Percentiles rank a stretch among this genome's conserved stretches.
Conservation (phyloP, 1,140 invertebrate species). For the Myzus persicae region DNA sequence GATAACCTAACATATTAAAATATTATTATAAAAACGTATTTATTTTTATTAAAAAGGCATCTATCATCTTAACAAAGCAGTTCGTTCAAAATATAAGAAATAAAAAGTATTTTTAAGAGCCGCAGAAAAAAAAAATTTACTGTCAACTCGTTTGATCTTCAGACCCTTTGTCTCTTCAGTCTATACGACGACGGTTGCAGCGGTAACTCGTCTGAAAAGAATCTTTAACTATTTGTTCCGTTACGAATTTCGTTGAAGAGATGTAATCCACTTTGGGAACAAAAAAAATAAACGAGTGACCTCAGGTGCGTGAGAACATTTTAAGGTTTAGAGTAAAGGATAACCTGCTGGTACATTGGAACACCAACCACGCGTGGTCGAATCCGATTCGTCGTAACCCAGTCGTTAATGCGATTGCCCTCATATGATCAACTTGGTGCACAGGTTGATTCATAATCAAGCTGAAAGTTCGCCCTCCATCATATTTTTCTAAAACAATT, state of each 20-base stretch:
- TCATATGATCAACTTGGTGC: too few relatives aligned
- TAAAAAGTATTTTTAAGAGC: not conserved
- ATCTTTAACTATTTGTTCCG: not conserved
- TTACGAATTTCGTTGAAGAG: not conserved
- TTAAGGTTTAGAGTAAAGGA: not conserved
- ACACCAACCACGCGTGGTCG: too few relatives aligned
- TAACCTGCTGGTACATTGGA: not conserved
- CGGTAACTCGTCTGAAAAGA: not conserved
- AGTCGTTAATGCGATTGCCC: too few relatives aligned
- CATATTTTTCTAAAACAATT: not conserved
- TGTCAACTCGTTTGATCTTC: not conserved
- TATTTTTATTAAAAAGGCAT: not conserved
- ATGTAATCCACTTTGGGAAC: not conserved
- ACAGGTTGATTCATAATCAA: not conserved
- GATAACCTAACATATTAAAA: not conserved
- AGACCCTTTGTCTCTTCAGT: not conserved
- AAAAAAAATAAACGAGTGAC: not conserved
- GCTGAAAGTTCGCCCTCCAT: not conserved
- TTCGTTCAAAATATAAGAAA: not conserved
- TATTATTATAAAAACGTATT: not conserved
- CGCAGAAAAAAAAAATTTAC: not conserved
- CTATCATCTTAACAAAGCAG: not conserved
- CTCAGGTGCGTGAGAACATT: not conserved
- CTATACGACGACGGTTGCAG: not conserved
- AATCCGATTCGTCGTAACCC: not conserved